Conservation (phyloP, 2,888 invertebrate species). For the Hirtodrosophila histrioides region DNA sequence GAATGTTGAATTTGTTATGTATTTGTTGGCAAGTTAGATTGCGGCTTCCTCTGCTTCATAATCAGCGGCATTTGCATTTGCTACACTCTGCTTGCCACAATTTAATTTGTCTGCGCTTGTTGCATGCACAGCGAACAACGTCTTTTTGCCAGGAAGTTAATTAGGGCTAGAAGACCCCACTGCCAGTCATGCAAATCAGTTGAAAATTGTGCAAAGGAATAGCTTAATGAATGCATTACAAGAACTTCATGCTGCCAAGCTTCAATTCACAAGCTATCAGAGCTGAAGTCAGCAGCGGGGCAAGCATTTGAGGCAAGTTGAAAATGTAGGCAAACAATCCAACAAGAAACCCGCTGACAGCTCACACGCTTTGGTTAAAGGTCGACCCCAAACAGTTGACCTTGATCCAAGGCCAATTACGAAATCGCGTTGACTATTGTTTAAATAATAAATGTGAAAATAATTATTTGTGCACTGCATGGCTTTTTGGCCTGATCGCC, state of each 20-base stretch:
- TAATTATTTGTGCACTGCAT: conserved; percentile 23
- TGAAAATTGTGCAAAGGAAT: conserved; percentile 45
- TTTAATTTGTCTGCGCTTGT: conserved; percentile 53
- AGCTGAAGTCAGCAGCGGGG: conserved; percentile 3
- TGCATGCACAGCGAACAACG: conserved; percentile 20
- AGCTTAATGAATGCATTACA: conserved; percentile 57
- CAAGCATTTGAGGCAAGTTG: neutral
- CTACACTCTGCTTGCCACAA: neutral
- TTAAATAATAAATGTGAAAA: conserved; percentile 53
- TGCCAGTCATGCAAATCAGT: conserved; percentile 58
- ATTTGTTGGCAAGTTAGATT: neutral
- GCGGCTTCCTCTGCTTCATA: conserved; percentile 5
- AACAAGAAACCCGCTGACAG: conserved; percentile 19
- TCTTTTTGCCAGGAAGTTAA: conserved; percentile 35
- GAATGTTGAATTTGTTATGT: no score
- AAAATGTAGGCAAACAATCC: conserved; percentile 6
- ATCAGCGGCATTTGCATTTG: conserved; percentile 13
- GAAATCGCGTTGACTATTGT: conserved; percentile 20
- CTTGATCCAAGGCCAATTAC: conserved; percentile 27
- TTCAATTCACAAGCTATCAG: conserved; percentile 9
- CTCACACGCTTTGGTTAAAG: conserved; percentile 10
- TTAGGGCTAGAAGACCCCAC: conserved; percentile 30
- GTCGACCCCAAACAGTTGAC: conserved; percentile 17
- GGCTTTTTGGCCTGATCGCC: neutral
- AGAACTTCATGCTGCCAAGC: conserved; percentile 34